These are phyloP conservation scores for Bombus waltoni DNA, from an alignment of 1,140 invertebrate species.

Conservation along the genomic window DNA sequence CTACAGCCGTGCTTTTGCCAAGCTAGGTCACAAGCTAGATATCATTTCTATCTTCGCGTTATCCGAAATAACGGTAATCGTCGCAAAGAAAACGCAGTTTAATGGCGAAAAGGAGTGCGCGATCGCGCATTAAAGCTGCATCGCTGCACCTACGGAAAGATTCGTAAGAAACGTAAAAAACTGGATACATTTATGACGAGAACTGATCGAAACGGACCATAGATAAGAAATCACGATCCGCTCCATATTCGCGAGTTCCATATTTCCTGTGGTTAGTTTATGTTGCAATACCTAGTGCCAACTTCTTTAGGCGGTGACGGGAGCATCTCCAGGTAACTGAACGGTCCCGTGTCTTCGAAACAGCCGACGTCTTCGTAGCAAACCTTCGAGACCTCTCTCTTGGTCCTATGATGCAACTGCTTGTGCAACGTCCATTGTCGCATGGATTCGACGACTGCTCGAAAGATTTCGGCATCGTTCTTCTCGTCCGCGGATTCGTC, in stretches of 20 bases:
- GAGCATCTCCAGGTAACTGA: conserved; percentile 94
- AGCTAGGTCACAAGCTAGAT: not conserved
- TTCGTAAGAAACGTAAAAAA: not conserved
- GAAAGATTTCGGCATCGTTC: conserved; percentile 83
- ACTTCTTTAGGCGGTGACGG: conserved; percentile 95
- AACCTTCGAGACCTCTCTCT: conserved; percentile 88
- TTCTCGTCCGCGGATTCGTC: conserved; percentile 83
- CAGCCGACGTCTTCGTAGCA: conserved; percentile 97
- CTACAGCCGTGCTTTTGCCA: not conserved
- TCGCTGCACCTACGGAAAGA: not conserved
- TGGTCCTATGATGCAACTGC: conserved; percentile 76
- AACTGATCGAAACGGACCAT: too few species aligned
- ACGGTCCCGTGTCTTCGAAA: conserved; percentile 95
- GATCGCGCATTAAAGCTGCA: not conserved
- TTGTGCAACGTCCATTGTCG: conserved; percentile 81
- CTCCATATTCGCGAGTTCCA: not conserved
- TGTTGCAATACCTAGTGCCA: conserved; percentile 86
- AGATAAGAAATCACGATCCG: too few species aligned
- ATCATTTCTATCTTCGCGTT: not conserved
- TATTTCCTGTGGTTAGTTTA: not conserved
- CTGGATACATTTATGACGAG: not conserved
- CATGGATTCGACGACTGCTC: conserved; percentile 84
- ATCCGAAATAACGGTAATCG: not conserved
- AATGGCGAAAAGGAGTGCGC: fast-evolving
- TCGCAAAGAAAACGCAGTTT: not conserved